Percentiles rank a stretch among this genome's conserved stretches.
phyloP scores from a whole-genome alignment of 2,888 invertebrate genomes.

The Hyposoter didymator region DNA sequence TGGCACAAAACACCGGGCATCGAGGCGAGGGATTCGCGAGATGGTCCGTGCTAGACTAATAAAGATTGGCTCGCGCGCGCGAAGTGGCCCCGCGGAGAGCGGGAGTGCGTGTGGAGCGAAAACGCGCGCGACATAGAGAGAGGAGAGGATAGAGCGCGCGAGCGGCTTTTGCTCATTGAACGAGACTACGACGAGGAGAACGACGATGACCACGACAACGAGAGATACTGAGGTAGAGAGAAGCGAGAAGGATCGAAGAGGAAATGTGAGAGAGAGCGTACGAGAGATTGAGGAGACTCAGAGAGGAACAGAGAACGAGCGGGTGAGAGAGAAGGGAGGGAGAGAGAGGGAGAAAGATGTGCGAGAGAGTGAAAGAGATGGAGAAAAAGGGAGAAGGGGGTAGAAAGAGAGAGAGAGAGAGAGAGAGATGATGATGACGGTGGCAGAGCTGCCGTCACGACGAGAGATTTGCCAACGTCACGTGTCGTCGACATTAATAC shows the following conservation, averaged over 20 bases:
- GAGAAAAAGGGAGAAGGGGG: conserved; percentile 64
- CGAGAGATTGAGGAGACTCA: conserved; percentile 70
- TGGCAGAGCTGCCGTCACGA: conserved; percentile 70
- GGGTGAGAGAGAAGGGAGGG: conserved; percentile 46
- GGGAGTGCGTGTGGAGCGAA: conserved; percentile 62
- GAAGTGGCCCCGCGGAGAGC: conserved; percentile 74
- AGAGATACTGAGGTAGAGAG: conserved; percentile 54
- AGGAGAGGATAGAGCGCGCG: conserved; percentile 50
- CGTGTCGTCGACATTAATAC: conserved; percentile 80
- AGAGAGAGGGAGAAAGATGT: conserved; percentile 42
- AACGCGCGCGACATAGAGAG: conserved; percentile 44
- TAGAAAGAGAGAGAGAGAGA: conserved; percentile 66
- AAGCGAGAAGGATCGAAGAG: conserved; percentile 62
- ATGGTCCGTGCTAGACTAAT: conserved; percentile 83
- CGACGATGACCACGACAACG: conserved; percentile 57
- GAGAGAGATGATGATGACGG: conserved; percentile 63
- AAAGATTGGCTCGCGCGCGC: conserved; percentile 82
- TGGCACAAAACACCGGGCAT: conserved; percentile 67
- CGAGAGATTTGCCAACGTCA: conserved; percentile 80
- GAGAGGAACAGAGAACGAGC: conserved; percentile 64
- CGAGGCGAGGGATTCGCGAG: conserved; percentile 80
- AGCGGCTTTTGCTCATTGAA: conserved; percentile 68
- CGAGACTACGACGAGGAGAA: conserved; percentile 75
- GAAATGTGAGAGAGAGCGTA: conserved; percentile 62
- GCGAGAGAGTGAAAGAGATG: conserved; percentile 36